These are phyloP conservation scores for Catocala nupta DNA, from an alignment of 2,888 invertebrate genomes.

Conservation along the genomic window DNA sequence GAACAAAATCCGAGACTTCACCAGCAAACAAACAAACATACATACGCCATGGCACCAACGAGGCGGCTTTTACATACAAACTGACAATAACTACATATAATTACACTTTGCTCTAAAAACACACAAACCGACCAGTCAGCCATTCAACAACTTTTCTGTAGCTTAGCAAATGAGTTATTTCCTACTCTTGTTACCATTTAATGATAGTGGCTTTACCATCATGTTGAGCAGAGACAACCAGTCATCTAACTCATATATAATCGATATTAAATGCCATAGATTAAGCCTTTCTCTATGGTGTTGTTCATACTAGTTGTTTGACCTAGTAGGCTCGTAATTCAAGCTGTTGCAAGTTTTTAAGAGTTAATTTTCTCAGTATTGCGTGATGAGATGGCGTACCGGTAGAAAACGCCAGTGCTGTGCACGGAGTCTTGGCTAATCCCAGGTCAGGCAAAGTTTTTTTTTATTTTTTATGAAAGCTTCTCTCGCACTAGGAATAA, in stretches of 20 bases:
- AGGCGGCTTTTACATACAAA: too few relatives aligned
- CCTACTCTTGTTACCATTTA: conserved; percentile 11
- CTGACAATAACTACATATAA: background rate
- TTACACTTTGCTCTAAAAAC: conserved; percentile 2
- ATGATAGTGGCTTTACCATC: conserved; percentile 8
- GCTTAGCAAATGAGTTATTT: conserved; percentile 6
- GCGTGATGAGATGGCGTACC: too few relatives aligned
- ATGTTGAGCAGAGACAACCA: background rate
- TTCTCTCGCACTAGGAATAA: too few relatives aligned
- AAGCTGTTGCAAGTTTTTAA: too few relatives aligned
- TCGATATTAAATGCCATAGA: conserved; percentile 1
- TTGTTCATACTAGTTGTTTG: background rate
- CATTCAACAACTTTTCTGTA: background rate
- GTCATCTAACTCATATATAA: background rate
- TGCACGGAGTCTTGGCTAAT: too few relatives aligned
- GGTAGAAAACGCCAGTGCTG: too few relatives aligned
- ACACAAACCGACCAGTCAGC: background rate
- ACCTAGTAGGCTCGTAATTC: background rate
- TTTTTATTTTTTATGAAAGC: too few relatives aligned
- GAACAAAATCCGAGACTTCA: too few relatives aligned
- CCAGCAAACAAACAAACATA: too few relatives aligned
- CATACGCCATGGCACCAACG: too few relatives aligned
- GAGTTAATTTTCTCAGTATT: too few relatives aligned
- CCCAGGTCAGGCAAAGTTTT: too few relatives aligned
- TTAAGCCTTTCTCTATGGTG: background rate